A percentile compares a stretch with the other conserved stretches of the same genome.
Evolutionary conservation across 2,797 vertebrate species (phyloP).

Genomic region (Scomberomorus guttatus): DNA sequence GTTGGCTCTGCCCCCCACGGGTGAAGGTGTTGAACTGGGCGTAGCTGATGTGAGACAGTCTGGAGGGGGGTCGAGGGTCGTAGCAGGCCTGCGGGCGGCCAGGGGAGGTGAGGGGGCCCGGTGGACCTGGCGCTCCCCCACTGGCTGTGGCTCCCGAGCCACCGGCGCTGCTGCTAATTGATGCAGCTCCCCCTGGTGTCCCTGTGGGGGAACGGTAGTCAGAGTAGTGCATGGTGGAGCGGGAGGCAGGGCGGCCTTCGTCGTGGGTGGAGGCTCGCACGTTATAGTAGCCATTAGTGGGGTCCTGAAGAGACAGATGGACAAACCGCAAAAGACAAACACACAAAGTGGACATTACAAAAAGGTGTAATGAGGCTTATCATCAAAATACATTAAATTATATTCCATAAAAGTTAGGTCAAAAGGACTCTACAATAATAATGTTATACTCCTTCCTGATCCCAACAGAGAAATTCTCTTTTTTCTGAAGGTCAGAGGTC

Average conservation of each 20-base stretch:
- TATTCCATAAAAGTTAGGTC: neutral
- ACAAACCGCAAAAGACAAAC: constrained; percentile 17
- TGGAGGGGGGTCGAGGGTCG: constrained; percentile 92
- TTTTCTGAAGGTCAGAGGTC: constrained; percentile 18
- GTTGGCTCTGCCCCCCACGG: constrained; percentile 84
- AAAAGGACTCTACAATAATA: constrained; percentile 6
- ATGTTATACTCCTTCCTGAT: neutral
- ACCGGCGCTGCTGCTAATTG: constrained; percentile 82
- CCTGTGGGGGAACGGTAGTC: constrained; percentile 90
- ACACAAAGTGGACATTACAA: neutral
- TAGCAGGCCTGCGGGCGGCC: constrained; percentile 89
- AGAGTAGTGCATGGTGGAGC: constrained; percentile 92
- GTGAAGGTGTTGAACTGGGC: constrained; percentile 95
- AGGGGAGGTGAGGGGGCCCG: constrained; percentile 89
- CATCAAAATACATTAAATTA: neutral
- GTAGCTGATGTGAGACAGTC: constrained; percentile 96
- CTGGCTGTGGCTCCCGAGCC: constrained; percentile 83
- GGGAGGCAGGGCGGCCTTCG: constrained; percentile 90
- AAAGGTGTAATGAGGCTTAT: neutral
- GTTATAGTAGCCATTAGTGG: constrained; percentile 97
- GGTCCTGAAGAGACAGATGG: constrained; percentile 85
- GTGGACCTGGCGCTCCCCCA: constrained; percentile 84
- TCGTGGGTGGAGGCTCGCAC: constrained; percentile 93
- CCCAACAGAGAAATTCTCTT: constrained; percentile 10
- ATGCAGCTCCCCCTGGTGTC: constrained; percentile 81